Percentiles rank a stretch among this genome's conserved stretches.
Conservation (phyloP, 2,797 vertebrate genomes). For the Enteromius argenteus region DNA sequence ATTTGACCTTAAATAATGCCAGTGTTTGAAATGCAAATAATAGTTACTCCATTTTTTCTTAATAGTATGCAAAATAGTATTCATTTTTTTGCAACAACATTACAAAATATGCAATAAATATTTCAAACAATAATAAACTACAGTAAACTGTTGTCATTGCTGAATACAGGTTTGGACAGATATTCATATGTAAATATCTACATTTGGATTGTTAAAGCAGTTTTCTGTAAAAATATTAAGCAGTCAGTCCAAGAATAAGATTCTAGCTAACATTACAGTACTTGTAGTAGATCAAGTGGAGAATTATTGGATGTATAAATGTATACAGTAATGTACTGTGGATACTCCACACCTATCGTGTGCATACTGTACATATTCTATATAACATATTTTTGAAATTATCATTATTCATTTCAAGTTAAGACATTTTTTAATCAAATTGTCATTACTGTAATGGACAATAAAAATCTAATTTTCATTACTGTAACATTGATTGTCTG, state of each 20-base stretch:
- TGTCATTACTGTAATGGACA: not conserved
- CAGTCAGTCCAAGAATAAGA: not conserved
- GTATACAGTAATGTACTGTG: not conserved
- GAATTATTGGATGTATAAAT: not conserved
- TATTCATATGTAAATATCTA: not conserved
- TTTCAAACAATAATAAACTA: not conserved
- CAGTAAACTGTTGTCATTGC: not conserved
- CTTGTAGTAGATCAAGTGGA: not conserved
- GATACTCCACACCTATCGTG: not conserved
- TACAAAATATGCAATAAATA: not conserved
- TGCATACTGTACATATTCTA: conserved; percentile 1
- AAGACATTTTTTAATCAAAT: not conserved
- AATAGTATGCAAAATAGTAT: not conserved
- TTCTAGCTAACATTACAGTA: not conserved
- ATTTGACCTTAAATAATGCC: not conserved
- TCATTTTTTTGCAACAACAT: not conserved
- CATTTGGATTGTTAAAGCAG: not conserved
- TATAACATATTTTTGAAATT: not conserved
- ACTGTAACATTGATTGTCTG: not conserved
- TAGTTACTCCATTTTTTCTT: not conserved
- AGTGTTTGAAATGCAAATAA: not conserved
- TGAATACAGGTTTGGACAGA: not conserved
- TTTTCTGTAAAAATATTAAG: not conserved
- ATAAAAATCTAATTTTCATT: not conserved
- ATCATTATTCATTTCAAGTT: not conserved